These are phyloP conservation scores for Amazona vittata DNA, from an alignment of 2,113 vertebrate species.

Conservation along the genomic window DNA sequence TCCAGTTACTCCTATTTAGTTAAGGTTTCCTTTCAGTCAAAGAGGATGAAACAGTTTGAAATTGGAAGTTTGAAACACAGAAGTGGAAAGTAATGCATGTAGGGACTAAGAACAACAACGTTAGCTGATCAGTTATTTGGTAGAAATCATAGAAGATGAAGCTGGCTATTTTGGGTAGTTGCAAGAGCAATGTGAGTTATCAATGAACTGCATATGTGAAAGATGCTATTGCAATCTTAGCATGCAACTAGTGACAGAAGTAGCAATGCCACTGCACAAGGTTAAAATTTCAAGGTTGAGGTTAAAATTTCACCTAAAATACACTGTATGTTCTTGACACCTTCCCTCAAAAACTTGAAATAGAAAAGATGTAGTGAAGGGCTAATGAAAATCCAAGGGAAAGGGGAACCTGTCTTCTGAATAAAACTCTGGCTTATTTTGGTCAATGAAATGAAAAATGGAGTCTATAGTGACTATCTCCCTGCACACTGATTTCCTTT, in stretches of 20 bases:
- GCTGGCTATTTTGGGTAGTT: not conserved
- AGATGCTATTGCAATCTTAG: not conserved
- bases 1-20: not conserved
- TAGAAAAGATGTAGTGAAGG: not conserved
- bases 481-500: not conserved
- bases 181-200: not conserved
- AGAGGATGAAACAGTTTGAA: not conserved
- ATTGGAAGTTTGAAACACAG: not conserved
- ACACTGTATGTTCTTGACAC: rapidly evolving
- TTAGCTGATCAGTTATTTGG: not conserved
- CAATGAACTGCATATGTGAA: not conserved
- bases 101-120: not conserved
- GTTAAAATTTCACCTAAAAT: not conserved
- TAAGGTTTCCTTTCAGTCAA: not conserved
- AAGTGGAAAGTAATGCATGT: not conserved
- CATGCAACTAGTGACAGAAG: not conserved
- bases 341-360: not conserved
- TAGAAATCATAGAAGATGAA: not conserved
- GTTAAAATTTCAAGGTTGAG: not conserved
- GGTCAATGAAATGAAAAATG: not conserved
- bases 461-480: not conserved
- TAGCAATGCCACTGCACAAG: not conserved
- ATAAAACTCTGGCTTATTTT: not conserved
- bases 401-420: not conserved
- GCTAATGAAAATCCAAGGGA: not conserved